Conservation (phyloP, 2,888 invertebrate genomes). For the Selenia dentaria region DNA sequence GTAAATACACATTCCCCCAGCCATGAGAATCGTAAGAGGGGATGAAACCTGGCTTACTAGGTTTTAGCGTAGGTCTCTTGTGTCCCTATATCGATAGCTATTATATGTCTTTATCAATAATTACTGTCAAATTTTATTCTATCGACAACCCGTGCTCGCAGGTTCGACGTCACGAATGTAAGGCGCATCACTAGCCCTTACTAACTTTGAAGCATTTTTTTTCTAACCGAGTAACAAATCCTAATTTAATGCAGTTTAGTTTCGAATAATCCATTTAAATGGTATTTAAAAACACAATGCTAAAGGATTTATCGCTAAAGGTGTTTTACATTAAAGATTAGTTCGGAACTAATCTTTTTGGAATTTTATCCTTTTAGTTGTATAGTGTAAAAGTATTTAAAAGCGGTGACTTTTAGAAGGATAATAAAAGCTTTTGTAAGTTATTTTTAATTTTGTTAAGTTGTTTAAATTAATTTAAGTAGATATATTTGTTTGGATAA, state of each 20-base stretch:
- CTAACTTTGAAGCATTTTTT: too few relatives aligned
- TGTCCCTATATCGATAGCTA: too few relatives aligned
- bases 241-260: conserved; percentile 21
- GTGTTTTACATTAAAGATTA: conserved; percentile 38
- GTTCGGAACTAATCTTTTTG: conserved; percentile 17
- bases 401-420: conserved; percentile 1
- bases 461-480: background rate
- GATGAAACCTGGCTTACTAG: too few relatives aligned
- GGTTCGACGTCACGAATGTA: too few relatives aligned
- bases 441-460: background rate
- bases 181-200: background rate
- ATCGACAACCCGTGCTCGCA: too few relatives aligned
- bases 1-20: too few relatives aligned
- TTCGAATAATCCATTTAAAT: conserved; percentile 18
- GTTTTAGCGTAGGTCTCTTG: too few relatives aligned
- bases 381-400: background rate
- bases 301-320: conserved; percentile 28
- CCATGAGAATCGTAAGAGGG: too few relatives aligned
- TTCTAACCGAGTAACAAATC: too few relatives aligned
- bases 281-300: conserved; percentile 13
- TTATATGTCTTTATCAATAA: too few relatives aligned
- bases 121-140: too few relatives aligned
- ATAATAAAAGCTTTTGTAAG: background rate
- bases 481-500: too few relatives aligned
- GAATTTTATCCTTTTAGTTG: conserved; percentile 3